Conservation (phyloP, 1,140 invertebrate genomes). For the Lepidurus arcticus region DNA sequence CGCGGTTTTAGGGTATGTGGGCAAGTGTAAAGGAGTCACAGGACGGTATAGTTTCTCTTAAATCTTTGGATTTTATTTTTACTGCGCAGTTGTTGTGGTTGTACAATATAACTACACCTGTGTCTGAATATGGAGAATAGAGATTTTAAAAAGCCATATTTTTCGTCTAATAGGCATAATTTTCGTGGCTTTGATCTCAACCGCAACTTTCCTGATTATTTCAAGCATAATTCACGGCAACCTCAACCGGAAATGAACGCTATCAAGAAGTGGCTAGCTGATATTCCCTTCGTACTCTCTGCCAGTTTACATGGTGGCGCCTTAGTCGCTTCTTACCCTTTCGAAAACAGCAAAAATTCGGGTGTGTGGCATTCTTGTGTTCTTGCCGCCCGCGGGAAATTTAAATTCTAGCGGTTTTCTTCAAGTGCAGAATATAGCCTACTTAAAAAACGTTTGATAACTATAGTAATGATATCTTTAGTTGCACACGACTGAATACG, state of each 20-base stretch:
- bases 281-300: conserved; percentile 85
- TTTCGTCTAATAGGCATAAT: conserved; percentile 58
- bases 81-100: neutral
- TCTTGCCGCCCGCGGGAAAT: neutral
- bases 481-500: too few species aligned
- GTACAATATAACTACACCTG: neutral
- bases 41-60: conserved; percentile 29
- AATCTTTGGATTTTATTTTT: neutral
- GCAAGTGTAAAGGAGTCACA: conserved; percentile 39
- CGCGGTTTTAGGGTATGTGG: conserved; percentile 39
- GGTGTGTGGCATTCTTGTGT: conserved; percentile 59
- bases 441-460: too few species aligned
- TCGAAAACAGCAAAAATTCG: conserved; percentile 83
- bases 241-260: conserved; percentile 88
- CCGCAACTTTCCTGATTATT: conserved; percentile 88
- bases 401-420: neutral
- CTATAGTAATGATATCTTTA: too few species aligned
- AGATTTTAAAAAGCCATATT: conserved; percentile 8
- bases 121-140: neutral
- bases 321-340: conserved; percentile 85
- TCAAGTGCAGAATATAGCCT: neutral
- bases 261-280: conserved; percentile 87
- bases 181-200: conserved; percentile 81
- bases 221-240: conserved; percentile 74
- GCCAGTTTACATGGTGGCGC: conserved; percentile 87